A percentile compares a stretch with the other conserved stretches of the same genome.
Evolutionary conservation across 2,113 vertebrate species (phyloP).

Genomic region (Glaucidium brasilianum): DNA sequence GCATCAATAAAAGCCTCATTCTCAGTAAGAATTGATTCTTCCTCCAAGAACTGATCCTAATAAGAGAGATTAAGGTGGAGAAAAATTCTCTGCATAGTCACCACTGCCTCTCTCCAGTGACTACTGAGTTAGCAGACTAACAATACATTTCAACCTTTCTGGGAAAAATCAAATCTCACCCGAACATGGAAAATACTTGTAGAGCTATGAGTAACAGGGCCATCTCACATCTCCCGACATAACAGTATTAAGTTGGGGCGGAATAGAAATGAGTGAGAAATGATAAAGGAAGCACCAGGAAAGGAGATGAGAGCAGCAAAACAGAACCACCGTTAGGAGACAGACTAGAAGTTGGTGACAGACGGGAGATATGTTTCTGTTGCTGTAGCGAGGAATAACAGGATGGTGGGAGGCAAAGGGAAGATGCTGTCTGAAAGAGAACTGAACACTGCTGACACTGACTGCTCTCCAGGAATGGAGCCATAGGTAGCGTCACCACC

Average conservation of each 20-base stretch:
- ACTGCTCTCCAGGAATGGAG: background rate
- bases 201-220: background rate
- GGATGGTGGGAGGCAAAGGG: background rate
- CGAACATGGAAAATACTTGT: background rate
- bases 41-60: background rate
- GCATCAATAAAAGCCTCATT: background rate
- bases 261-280: background rate
- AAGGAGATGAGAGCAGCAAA: background rate
- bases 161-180: background rate
- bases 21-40: background rate
- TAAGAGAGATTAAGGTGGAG: background rate
- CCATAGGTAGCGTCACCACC: background rate
- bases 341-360: background rate
- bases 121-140: background rate
- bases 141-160: background rate
- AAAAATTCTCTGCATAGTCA: background rate
- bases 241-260: accelerated
- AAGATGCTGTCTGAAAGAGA: background rate
- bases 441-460: background rate
- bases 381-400: background rate
- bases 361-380: background rate
- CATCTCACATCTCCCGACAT: background rate
- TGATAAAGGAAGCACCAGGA: background rate
- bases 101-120: background rate
- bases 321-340: background rate